phyloP scores from a whole-genome alignment of 2,888 invertebrate genomes.

The Lycocerus yunnanus region DNA sequence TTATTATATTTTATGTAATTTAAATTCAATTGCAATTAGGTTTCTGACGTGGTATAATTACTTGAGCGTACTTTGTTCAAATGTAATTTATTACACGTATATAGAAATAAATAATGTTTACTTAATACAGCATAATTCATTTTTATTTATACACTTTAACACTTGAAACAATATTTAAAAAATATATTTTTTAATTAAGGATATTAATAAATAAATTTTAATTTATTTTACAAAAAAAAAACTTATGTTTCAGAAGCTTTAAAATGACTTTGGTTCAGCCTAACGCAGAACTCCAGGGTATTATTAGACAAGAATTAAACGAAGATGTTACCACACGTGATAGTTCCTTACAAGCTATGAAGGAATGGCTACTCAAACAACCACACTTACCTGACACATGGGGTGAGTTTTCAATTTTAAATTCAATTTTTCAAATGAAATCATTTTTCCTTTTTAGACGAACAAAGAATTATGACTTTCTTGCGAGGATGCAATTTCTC shows the following conservation, averaged over 20 bases:
- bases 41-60: not conserved
- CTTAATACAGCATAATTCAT: not conserved
- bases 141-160: not conserved
- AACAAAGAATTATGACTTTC: slow-evolving; percentile 78
- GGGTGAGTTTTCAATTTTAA: slow-evolving; percentile 53
- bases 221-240: too few species aligned
- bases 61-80: not conserved
- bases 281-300: slow-evolving; percentile 55
- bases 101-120: not conserved
- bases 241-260: not conserved
- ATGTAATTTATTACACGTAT: not conserved
- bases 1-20: too few species aligned
- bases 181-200: too few species aligned
- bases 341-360: slow-evolving; percentile 65
- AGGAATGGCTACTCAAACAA: slow-evolving; percentile 71
- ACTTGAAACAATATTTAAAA: too few species aligned
- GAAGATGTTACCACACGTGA: slow-evolving; percentile 62
- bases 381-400: slow-evolving; percentile 69
- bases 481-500: slow-evolving; percentile 86
- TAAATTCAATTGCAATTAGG: not conserved
- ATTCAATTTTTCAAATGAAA: not conserved
- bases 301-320: slow-evolving; percentile 57
- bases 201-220: too few species aligned
- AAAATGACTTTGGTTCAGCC: slow-evolving; percentile 60
- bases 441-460: slow-evolving; percentile 57